Base-by-base conservation (phyloP, 2,113 vertebrate genomes). In the Sardina pilchardus region DNA sequence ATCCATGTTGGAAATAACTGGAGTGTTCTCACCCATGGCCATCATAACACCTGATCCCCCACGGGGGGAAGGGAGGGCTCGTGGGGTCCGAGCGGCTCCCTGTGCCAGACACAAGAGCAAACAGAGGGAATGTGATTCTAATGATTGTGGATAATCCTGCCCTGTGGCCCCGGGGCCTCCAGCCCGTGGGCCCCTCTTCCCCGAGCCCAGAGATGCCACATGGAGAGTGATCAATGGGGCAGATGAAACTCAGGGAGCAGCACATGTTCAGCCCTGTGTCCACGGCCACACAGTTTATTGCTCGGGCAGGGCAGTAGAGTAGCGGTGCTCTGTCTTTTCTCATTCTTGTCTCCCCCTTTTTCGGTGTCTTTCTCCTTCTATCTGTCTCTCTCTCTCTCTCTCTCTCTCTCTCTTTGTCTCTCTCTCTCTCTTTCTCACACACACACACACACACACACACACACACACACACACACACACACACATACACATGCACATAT, bases 161-260 rank as follows among this genome's bases (percentile, higher is more conserved):
- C 43, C n/a, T 85, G 87, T 67, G 43, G 75, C 14, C 86, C 86
- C 81, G n/a, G 34, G 44, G 67, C 85, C 21, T 14, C 50, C 45
- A 14, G 50, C 59, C 47, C 26, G 75, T 82, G 21, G n/a, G 30
- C 34, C 44, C 59, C 43, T 47, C 50, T 81, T 81, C 39, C 6
- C 53, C 24, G 2, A 19, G 44, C 47, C 53, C 21, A 5, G 1
- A 1, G 19, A 59, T 4, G 30, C 71, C 30, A n/a, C 53, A 16
- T 84, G 87, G 87, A 85, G 86, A 80, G 24, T 88, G 89, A 93
- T 94, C 93, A 92, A 89, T 89, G 91, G 87, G 88, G 81, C 87
- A 91, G 93, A 93, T 92, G 91, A 93, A 90, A 92, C 87, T 88
- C 81, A 59, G 39, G 30, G 90, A 89, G 89, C 89, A 43, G 63